Evolutionary conservation across 1,140 invertebrate genomes (phyloP).

Genomic region (Macrosteles quadrilineatus): DNA sequence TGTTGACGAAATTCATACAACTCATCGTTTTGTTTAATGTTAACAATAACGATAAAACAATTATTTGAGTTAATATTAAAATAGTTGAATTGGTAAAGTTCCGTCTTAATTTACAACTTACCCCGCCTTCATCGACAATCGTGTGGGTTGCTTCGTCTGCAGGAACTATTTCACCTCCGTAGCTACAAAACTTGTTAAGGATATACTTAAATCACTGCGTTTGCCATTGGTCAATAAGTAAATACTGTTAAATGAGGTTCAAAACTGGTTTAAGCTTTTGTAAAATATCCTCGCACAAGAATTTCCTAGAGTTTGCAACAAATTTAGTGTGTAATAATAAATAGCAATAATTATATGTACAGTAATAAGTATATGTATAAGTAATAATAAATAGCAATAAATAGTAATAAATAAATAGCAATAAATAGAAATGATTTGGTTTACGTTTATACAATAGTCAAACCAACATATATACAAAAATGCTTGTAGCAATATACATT

Average conservation of each 20-base stretch:
- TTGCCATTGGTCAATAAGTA: neutral
- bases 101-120: neutral
- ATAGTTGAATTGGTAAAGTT: neutral
- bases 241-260: neutral
- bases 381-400: too few relatives aligned
- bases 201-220: neutral
- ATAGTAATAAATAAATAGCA: too few relatives aligned
- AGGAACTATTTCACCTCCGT: conserved; percentile 29
- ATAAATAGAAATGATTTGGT: too few relatives aligned
- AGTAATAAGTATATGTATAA: too few relatives aligned
- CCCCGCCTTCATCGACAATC: neutral
- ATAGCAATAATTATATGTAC: too few relatives aligned
- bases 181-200: conserved; percentile 20
- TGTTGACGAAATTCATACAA: too few relatives aligned
- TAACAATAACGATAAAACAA: too few relatives aligned
- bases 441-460: too few relatives aligned
- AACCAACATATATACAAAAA: too few relatives aligned
- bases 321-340: neutral
- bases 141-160: conserved; percentile 21
- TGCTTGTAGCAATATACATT: too few relatives aligned
- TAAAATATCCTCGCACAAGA: neutral
- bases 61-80: neutral
- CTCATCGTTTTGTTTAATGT: too few relatives aligned
- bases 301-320: neutral
- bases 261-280: neutral